Percentiles rank a stretch among this genome's conserved stretches.
Conservation (phyloP, 1,140 invertebrate species). For the Leptopilina boulardi region DNA sequence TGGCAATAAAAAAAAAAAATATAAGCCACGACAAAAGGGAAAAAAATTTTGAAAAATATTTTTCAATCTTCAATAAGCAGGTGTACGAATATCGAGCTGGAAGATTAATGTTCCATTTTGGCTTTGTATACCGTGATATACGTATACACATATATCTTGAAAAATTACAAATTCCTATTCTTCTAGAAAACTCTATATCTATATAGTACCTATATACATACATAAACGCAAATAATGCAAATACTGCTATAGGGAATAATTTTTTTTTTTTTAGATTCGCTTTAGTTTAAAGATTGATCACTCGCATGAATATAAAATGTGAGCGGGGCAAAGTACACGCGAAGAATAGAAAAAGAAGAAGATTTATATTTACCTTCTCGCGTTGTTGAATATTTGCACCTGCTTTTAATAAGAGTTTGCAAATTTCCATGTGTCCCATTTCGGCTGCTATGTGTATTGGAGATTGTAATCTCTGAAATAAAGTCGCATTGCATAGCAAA, state of each 20-base stretch:
- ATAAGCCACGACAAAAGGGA: neutral
- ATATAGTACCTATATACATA: too few relatives aligned
- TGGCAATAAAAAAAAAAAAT: too few relatives aligned
- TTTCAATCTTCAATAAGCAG: neutral
- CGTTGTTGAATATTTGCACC: conserved; percentile 81
- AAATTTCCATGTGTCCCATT: conserved; percentile 82
- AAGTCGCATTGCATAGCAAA: conserved; percentile 1
- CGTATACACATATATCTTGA: neutral
- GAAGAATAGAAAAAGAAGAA: neutral
- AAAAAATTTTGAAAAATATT: neutral
- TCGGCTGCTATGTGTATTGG: conserved; percentile 84
- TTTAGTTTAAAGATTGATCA: conserved; percentile 8
- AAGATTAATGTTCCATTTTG: neutral
- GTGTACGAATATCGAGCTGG: neutral
- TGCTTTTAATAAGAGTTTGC: conserved; percentile 80
- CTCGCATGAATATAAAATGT: neutral
- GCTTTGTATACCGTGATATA: neutral
- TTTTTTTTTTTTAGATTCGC: neutral
- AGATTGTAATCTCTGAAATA: conserved; percentile 80
- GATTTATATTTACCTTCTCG: conserved; percentile 78
- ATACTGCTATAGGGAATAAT: neutral
- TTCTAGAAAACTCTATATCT: neutral
- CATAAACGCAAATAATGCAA: neutral
- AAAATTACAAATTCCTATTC: conserved; percentile 19
- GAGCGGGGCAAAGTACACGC: too few relatives aligned